These are phyloP conservation scores for Benitochromis conjunctus DNA, from an alignment of 2,113 vertebrate species.

Conservation along the genomic window DNA sequence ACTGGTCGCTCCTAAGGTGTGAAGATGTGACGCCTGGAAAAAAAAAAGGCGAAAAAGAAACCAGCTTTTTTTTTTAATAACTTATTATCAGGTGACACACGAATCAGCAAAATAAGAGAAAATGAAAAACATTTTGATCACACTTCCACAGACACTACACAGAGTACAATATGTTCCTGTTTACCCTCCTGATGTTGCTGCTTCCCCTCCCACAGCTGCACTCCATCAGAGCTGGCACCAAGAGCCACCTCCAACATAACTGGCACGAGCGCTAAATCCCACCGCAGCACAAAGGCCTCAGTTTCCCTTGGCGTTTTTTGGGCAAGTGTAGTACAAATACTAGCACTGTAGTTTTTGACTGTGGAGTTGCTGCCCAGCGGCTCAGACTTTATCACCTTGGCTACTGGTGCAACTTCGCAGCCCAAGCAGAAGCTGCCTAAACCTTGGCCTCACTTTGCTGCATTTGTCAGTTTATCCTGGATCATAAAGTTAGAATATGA, in stretches of 20 bases:
- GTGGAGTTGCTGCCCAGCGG: conserved; percentile 19
- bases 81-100: not conserved
- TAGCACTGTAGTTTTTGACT: conserved; percentile 12
- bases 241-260: not conserved
- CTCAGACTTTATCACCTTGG: conserved; percentile 30
- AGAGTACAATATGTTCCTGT: not conserved
- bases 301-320: not conserved
- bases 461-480: not conserved
- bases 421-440: not conserved
- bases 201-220: not conserved
- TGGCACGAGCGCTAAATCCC: not conserved
- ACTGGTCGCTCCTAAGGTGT: not conserved
- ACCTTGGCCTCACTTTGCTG: not conserved
- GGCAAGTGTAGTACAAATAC: not conserved
- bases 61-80: not conserved
- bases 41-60: not conserved
- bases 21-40: not conserved
- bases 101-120: not conserved
- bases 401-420: not conserved
- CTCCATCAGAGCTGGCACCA: not conserved
- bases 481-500: conserved; percentile 32
- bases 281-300: not conserved
- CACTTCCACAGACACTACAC: not conserved
- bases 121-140: not conserved
- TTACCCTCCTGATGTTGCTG: not conserved